phyloP scores from a whole-genome alignment of 2,888 invertebrate species.

The Elmis aenea region DNA sequence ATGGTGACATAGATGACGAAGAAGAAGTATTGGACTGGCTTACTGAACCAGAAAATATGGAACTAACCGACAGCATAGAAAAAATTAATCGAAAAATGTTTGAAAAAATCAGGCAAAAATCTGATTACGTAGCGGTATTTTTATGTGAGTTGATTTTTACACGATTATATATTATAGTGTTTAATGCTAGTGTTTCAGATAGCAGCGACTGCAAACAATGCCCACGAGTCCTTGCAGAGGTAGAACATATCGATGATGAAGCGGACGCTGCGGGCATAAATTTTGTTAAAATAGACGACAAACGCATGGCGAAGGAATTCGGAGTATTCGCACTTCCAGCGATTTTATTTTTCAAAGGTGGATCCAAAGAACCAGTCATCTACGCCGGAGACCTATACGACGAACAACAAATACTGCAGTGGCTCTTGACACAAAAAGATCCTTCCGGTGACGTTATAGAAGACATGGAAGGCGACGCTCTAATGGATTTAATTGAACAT shows the following conservation, averaged over 20 bases:
- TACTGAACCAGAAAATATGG: slow-evolving; percentile 91
- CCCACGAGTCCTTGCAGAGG: slow-evolving; percentile 77
- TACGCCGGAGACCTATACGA: slow-evolving; percentile 87
- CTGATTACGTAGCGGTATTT: slow-evolving; percentile 87
- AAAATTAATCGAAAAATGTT: slow-evolving; percentile 91
- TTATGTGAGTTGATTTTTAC: slow-evolving; percentile 66
- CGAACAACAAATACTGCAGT: slow-evolving; percentile 82
- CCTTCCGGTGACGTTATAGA: slow-evolving; percentile 88
- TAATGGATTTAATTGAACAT: slow-evolving; percentile 70
- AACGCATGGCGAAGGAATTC: slow-evolving; percentile 77
- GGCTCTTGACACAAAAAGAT: slow-evolving; percentile 88
- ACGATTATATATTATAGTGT: not conserved
- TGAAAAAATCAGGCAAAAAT: slow-evolving; percentile 80
- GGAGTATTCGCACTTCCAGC: slow-evolving; percentile 90
- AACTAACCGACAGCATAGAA: slow-evolving; percentile 87
- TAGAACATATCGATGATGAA: slow-evolving; percentile 91
- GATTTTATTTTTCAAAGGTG: slow-evolving; percentile 83
- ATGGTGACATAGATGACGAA: slow-evolving; percentile 89
- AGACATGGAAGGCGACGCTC: slow-evolving; percentile 75
- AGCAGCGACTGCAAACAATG: slow-evolving; percentile 95
- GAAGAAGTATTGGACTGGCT: slow-evolving; percentile 87
- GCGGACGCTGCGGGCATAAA: slow-evolving; percentile 87
- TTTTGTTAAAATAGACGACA: slow-evolving; percentile 88
- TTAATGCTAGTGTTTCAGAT: slow-evolving; percentile 59
- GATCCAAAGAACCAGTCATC: slow-evolving; percentile 84